Evolutionary conservation across 2,888 invertebrate genomes (phyloP), one percentile per base, ranked within the genome.

Genomic region (Chrysolina oricalcia): DNA sequence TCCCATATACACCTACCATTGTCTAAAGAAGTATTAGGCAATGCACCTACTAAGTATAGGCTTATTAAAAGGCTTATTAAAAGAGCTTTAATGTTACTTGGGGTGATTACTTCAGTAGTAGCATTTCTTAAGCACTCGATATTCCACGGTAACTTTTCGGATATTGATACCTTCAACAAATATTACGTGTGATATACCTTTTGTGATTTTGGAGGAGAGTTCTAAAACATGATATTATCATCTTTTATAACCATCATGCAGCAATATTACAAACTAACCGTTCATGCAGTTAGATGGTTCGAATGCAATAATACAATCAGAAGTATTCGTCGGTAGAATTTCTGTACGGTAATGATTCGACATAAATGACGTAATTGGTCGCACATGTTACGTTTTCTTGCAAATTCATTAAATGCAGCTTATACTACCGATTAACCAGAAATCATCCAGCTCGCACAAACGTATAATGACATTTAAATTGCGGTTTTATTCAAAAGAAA

Each of bases 401-500:
- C 48, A 68, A 72, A 80, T 78, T 78, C 80, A 81, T 81, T 78
- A 80, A 78, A 81, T 75, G 77, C 69, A 21, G 68, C 17, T 48
- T 48, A 73, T 59, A 69, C 67, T 70, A 41, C 23, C 68, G 50
- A 70, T 46, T 23, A 71, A 56, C 56, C 76, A 73, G 75, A 78
- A 79, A 79, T 80, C 74, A 75, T 78, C 76, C 76, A 74, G 77
- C 77, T 71, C 50, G 67, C 75, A 74, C 79, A 74, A 81, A 78
- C 70, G 75, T 75, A 75, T 81, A 81, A 82, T 78, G 81, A 82
- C 82, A 81, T 83, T 83, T 82, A 83, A 82, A 83, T 82, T 83
- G 78, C 80, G 70, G 75, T 75, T 81, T 78, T 78, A 80, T 80
- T 80, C 76, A 71, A 79, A 75, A 78, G 79, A 79, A 82, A 80